Base-by-base conservation (phyloP, 1,140 invertebrate species). In the Asbolus verrucosus region DNA sequence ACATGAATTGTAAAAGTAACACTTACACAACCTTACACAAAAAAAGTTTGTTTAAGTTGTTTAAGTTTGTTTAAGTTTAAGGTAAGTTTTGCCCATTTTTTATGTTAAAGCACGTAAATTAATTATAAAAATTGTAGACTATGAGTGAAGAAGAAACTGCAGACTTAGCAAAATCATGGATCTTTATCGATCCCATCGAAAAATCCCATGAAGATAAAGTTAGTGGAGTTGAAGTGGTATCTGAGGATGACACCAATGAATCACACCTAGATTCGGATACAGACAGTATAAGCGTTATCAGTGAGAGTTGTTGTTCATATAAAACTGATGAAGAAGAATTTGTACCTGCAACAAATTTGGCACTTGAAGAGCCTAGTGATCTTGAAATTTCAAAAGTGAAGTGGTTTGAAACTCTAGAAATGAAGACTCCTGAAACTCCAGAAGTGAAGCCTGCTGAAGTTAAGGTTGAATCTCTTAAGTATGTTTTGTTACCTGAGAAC, bases 281-380 rank as follows among this genome's bases (percentile, higher is more conserved):
- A 46, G 70, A 71, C 62, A 60, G 70, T 61, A 50, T 71, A 16
- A 67, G 65, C 36, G 41, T 71, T 24, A 71, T 71, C 19, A 71
- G 59, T 19, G 65, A 67, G 39, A 43, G 41, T 62, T 50, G 60
- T 5, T 33, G 30, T 21, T 54, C 30, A 5, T 33, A 54, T 18
- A 41, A 27, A 9, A 65, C 36, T 5, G 24, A 65, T 18, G 36
- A 41, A 24, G 36, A 41, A 2, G 62, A 65, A 38, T 18, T 41
- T 1, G 8, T 8, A 9, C 11, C 33, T 6, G 54, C 27, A 27
- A 13, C 5, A 65, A 41, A n/a, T n/a, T n/a, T n/a, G n/a, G n/a
- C n/a, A n/a, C n/a, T n/a, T n/a, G n/a, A n/a, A n/a, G n/a, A n/a
- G n/a, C n/a, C n/a, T n/a, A n/a, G n/a, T n/a, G n/a, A n/a, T n/a